Base-by-base conservation (phyloP, 2,797 vertebrate genomes). In the Propithecus deckenii region DNA sequence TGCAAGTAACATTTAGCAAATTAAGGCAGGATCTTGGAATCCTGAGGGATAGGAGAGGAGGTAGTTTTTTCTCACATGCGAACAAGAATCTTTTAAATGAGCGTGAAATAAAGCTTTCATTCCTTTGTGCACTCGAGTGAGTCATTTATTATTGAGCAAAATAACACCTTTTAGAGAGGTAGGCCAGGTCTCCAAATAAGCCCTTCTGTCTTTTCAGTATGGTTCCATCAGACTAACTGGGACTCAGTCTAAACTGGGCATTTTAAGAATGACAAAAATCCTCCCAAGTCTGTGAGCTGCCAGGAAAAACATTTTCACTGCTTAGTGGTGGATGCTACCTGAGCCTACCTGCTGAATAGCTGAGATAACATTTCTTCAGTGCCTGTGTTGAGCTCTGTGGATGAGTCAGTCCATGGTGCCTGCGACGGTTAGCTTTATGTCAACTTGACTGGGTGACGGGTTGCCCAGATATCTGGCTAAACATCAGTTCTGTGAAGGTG, bases 21-120 rank as follows among this genome's bases (percentile, higher is more conserved):
- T 13, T 1, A 78, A 38, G 59, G 20, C 67, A 92, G n/a, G 71
- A 67, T 76, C 65, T 50, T 72, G 72, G n/a, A 78, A 38, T 86
- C 55, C 57, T 14, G 52, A 89, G 25, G 43, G 71, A 41, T 12
- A 46, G 25, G 57, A 74, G 13, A 65, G 23, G 5, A 30, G 46
- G 30, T 32, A 32, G 20, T 28, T 83, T 69, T 46, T 95, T 92
- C 74, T 97, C 8, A 9, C 2, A 14, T 13, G 18, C 6, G 55
- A 91, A 81, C 52, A 87, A 61, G 80, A n/a, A 72, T 81, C 75
- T 59, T 92, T 95, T 91, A 20, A 76, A 52, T 85, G 76, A 86
- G 46, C 18, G 3, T 38, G 50, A 91, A 93, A 89, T 69, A 75
- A 91, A 84, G 38, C 50, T 57, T 84, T 84, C n/a, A 57, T 8